Conservation (phyloP, 2,888 invertebrate genomes). For the Patella caerulea region DNA sequence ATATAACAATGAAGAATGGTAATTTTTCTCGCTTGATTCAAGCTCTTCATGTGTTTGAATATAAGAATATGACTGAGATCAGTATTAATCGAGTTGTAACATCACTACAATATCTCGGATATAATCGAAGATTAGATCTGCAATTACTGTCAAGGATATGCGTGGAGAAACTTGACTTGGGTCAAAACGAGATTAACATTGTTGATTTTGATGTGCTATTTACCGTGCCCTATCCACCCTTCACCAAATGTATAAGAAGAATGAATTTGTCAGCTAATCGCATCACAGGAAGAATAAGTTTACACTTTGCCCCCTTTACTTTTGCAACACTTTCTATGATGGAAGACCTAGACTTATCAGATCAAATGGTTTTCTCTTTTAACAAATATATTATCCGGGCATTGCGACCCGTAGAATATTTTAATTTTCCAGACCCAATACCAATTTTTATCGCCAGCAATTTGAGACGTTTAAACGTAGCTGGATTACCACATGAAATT, state of each 20-base stretch:
- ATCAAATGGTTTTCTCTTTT: not conserved
- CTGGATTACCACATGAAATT: not conserved
- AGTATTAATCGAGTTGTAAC: not conserved
- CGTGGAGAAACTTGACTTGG: not conserved
- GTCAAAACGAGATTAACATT: not conserved
- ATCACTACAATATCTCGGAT: not conserved
- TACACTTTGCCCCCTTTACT: not conserved
- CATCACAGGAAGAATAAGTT: not conserved
- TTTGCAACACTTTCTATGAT: not conserved
- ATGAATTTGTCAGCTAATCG: not conserved
- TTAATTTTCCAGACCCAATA: no score
- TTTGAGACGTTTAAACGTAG: not conserved
- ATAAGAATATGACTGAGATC: not conserved
- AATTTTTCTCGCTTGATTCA: not conserved
- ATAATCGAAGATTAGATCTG: not conserved
- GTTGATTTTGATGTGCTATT: not conserved
- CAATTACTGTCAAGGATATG: not conserved
- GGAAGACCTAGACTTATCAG: not conserved
- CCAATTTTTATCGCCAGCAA: not conserved
- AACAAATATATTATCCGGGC: not conserved
- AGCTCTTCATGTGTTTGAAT: not conserved
- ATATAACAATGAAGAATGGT: not conserved
- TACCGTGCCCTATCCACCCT: not conserved
- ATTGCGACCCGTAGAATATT: rapidly evolving
- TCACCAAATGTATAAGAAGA: not conserved